Evolutionary conservation across 2,113 vertebrate genomes (phyloP).

Genomic region (Notarius lentiginosus): DNA sequence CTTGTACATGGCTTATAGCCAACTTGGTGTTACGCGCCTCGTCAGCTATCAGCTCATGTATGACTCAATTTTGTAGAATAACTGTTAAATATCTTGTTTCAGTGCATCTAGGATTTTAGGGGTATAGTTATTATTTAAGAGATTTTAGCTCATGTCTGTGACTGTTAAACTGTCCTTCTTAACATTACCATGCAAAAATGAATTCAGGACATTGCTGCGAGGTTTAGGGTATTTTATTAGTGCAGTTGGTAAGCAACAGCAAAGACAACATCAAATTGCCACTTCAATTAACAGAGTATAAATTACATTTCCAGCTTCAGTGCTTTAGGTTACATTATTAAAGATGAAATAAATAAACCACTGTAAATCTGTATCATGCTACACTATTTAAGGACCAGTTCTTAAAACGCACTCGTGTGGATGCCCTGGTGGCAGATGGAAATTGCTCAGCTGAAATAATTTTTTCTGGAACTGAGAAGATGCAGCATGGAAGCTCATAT

Average conservation of each 20-base stretch:
- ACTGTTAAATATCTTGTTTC: background rate
- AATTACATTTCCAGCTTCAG: background rate
- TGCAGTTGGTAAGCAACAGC: background rate
- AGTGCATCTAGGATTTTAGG: background rate
- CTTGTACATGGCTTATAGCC: too few species aligned
- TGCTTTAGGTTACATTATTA: background rate
- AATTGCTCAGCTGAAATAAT: background rate
- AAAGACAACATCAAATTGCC: background rate
- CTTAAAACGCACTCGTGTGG: background rate
- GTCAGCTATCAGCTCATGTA: too few species aligned
- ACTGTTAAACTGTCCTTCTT: background rate
- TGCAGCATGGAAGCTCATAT: background rate
- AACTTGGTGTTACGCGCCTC: too few species aligned
- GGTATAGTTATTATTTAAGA: background rate
- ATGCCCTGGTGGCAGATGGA: background rate
- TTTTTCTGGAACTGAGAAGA: background rate
- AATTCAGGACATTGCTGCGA: background rate
- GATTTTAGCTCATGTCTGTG: background rate
- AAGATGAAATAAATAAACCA: background rate
- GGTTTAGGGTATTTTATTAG: background rate
- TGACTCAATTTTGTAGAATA: too few species aligned
- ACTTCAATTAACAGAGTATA: background rate
- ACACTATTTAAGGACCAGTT: background rate
- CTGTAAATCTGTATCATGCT: background rate
- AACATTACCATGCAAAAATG: background rate